Evolutionary conservation across 2,113 vertebrate species (phyloP).

Genomic region (Festucalex cinctus): DNA sequence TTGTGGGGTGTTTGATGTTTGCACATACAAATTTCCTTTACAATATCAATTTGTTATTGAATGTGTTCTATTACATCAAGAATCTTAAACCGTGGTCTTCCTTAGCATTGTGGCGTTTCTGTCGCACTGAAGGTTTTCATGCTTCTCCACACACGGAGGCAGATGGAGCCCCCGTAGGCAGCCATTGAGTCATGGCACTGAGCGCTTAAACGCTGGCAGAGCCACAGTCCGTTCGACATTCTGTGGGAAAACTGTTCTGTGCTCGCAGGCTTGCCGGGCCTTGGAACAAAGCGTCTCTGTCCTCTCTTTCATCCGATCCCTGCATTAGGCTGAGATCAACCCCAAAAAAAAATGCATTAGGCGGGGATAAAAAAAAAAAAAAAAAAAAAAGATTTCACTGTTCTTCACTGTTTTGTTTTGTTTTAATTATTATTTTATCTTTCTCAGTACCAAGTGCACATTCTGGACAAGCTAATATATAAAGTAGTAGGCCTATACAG

Average conservation of each 20-base stretch:
- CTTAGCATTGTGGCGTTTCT: neutral
- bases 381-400: too few species aligned
- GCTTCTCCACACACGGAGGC: constrained; percentile 21
- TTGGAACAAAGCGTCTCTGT: constrained; percentile 70
- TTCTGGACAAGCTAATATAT: too few species aligned
- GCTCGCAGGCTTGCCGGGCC: constrained; percentile 25
- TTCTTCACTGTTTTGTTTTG: too few species aligned
- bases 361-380: too few species aligned
- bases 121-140: constrained; percentile 12
- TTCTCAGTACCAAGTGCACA: neutral
- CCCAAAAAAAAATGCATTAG: constrained; percentile 10
- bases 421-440: too few species aligned
- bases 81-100: neutral
- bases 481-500: too few species aligned
- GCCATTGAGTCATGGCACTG: constrained; percentile 41
- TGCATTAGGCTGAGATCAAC: constrained; percentile 21
- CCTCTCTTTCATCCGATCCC: constrained; percentile 58
- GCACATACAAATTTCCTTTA: too few species aligned
- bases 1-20: too few species aligned
- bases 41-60: neutral
- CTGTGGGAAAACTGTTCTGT: constrained; percentile 43
- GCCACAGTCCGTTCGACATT: constrained; percentile 29
- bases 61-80: neutral
- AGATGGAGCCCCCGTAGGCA: constrained; percentile 51
- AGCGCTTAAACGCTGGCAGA: constrained; percentile 34